These are phyloP conservation scores for Oreotrochilus melanogaster DNA, from an alignment of 2,113 vertebrate species.

Conservation along the genomic window DNA sequence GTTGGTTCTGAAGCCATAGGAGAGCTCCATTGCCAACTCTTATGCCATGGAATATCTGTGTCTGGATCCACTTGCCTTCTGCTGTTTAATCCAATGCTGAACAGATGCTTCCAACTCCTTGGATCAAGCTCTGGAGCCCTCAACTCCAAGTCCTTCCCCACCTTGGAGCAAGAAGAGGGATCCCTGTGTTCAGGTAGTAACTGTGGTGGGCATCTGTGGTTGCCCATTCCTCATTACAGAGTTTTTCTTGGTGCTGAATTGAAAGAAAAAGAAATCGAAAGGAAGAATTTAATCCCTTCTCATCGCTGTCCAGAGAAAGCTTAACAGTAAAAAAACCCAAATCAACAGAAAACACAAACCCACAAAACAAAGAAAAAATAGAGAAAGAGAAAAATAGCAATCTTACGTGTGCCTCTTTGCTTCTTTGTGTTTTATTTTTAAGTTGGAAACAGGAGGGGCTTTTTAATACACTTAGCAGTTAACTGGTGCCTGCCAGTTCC, in stretches of 20 bases:
- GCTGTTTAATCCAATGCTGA: not conserved
- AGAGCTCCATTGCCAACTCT: fast-evolving
- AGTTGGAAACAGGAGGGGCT: not conserved
- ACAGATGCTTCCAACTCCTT: not conserved
- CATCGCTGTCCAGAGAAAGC: not conserved
- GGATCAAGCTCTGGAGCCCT: not conserved
- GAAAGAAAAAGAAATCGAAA: not conserved
- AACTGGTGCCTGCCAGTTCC: not conserved
- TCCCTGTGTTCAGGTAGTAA: not conserved
- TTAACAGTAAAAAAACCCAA: not conserved
- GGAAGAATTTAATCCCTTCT: not conserved
- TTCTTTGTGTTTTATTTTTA: not conserved
- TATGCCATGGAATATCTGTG: not conserved
- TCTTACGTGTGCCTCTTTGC: fast-evolving
- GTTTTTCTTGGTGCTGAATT: not conserved
- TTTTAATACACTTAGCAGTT: not conserved
- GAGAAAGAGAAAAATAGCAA: not conserved
- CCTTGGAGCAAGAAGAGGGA: not conserved
- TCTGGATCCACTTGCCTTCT: not conserved
- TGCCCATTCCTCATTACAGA: not conserved
- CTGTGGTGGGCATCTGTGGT: fast-evolving
- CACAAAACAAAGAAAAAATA: no score
- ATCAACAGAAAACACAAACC: no score
- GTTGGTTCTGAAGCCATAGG: fast-evolving
- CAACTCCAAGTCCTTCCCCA: not conserved